Evolutionary conservation across 2,113 vertebrate species (phyloP).

Genomic region (Genyomyrus donnyi): DNA sequence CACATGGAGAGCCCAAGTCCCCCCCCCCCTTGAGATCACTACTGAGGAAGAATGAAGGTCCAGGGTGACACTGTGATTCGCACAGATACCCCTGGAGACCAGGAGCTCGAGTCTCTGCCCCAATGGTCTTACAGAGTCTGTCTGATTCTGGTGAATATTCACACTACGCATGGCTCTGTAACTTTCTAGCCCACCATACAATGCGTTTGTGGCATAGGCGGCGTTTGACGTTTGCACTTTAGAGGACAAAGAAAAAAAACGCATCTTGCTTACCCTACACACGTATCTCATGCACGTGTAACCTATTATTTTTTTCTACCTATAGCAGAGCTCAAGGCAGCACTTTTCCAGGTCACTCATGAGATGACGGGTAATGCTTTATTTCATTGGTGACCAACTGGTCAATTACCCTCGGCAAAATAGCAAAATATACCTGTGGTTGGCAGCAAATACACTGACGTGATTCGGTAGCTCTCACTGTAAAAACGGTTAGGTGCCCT

Average conservation of each 20-base stretch:
- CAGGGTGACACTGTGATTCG: background rate
- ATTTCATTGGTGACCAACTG: background rate
- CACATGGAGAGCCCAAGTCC: background rate
- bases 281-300: background rate
- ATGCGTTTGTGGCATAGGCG: background rate
- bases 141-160: background rate
- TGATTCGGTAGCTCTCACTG: background rate
- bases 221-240: background rate
- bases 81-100: background rate
- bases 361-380: background rate
- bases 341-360: background rate
- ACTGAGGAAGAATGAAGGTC: background rate
- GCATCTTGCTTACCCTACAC: background rate
- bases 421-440: background rate
- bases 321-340: background rate
- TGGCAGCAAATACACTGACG: background rate
- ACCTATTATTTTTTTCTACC: background rate
- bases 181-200: background rate
- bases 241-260: background rate
- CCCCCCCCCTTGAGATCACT: background rate
- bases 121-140: background rate
- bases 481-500: background rate
- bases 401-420: background rate
- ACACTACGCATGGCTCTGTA: background rate
- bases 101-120: background rate